Evolutionary conservation across 2,113 vertebrate species (phyloP), one percentile per base, ranked within the genome.

Genomic region (Hystrix brachyura): DNA sequence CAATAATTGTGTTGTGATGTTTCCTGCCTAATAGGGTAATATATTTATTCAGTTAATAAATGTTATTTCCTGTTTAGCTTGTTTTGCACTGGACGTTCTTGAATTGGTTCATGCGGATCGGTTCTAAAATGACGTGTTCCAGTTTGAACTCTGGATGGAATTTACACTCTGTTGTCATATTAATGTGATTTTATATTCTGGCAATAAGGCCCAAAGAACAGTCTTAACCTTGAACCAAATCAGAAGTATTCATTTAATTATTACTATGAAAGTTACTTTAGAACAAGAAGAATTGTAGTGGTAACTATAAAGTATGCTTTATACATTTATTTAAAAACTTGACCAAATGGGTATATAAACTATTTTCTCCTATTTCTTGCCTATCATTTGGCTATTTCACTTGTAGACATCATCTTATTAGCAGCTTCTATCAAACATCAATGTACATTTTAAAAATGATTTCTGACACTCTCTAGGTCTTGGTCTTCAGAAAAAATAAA

Each of bases 1-100:
- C 25, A 94, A 2, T 80, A 69, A 91, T 51, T 72, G n/a, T 86
- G 7, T 23, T 94, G 57, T 64, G 25, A 82, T 93, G 3, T 74
- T 93, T 88, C 55, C 23, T 83, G 5, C 12, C 51, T 67, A 17
- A 59, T 32, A 48, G 34, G 32, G 51, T 51, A 29, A 76, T 29
- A 25, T 29, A 25, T 76, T 51, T 29, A 92, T 67, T 94, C 53
- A 53, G 46, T 94, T 87, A 96, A 34, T 81, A 78, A 83, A 18
- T 57, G 8, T 48, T 96, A 84, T 80, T 94, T 92, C 11, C 53
- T 90, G 59, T 81, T 29, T 85, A 48, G 2, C 19, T 72, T 19
- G 78, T 90, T 79, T 76, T 43, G 25, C 18, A 14, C 55, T 78
- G 53, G 48, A 82, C 92, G n/a, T 94, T 96, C 53, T 87, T 67